Evolutionary conservation across 2,888 invertebrate genomes (phyloP), one percentile per base, ranked within the genome.

Genomic region (Zele albiditarsus): DNA sequence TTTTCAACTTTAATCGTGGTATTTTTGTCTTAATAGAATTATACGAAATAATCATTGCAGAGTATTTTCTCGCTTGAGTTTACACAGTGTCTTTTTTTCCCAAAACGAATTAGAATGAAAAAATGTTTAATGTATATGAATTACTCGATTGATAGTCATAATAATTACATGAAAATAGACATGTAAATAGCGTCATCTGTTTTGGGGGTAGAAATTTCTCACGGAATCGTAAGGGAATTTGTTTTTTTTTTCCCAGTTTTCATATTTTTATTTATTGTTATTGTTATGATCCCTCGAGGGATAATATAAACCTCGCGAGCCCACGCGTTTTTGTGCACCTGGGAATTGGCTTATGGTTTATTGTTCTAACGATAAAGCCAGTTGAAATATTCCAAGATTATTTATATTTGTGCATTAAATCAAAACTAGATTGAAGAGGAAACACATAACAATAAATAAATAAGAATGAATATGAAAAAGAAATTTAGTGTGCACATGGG

Each of bases 101-200:
- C 16, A 38, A 42, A 49, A 46, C 20, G 28, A 49, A 57, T 23
- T 2, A n/a, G 16, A 57, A 8, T 23, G 46, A 69, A 31, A 12
- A 57, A 69, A 31, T 57, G 33, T 27, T 6, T 5, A 16, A 53
- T 4, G 23, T 38, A 33, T 33, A 57, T 46, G 6, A 57, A 33
- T 53, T 28, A 8, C 4, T 20, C 20, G 28, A 69, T 69, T 69
- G 12, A 23, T 57, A 25, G 16, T n/a, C 25, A 27, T 49, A 66
- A 49, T 49, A 67, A 69, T 33, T 49, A n/a, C 12, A 31, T 31
- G 25, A 20, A 20, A 28, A 38, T 33, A 57, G 33, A 57, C 28
- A 69, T 69, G 58, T 38, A 70, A 70, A 70, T 60, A 10, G 33
- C 57, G 69, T 69, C 69, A 57, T 57, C 70, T 27, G 16, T 70